Base-by-base conservation (phyloP, 2,888 invertebrate genomes). In the Coelogynopora nodosa region DNA sequence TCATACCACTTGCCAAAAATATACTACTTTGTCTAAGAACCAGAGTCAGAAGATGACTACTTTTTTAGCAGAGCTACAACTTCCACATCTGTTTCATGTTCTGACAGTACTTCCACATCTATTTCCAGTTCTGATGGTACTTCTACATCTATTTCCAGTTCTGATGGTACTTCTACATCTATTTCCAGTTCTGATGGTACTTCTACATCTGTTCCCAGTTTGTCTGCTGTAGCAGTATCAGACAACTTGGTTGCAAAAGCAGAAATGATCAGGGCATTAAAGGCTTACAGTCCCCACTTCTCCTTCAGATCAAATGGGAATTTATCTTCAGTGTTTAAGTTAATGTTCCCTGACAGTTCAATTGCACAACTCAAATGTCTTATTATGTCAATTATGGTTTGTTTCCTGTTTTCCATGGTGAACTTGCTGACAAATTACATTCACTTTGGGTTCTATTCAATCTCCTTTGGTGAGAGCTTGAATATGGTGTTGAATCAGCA, bases 281-380 rank as follows among this genome's bases (percentile, higher is more conserved):
- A 80, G 80, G 23, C 80, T 27, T 27, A 5, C 26, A 27, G 2
- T 26, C n/a, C 80, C 80, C 23, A 80, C 80, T 80, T 10, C 29
- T 80, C 80, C 26, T 80, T 27, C 80, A 80, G 23, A 10, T 80
- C 80, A 29, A 23, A 80, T 27, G 23, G 28, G 2, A n/a, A 80
- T 80, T 27, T 29, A 27, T 80, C 80, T 80, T 26, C 23, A 27
- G 80, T 80, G 26, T 80, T 80, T 29, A 80, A 80, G 80, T 27
- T 27, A 80, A 80, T 80, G 80, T 80, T 80, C 29, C 80, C 80
- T 26, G 80, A 80, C 80, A 27, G 26, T 29, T 26, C 23, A 80
- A 80, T 80, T 27, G 80, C 80, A 29, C 80, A 80, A 80, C 23
- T 10, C 5, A 49, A 18, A 49, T 49, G 49, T 49, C 49, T 10